phyloP scores from a whole-genome alignment of 1,140 invertebrate genomes.

The Galendromus occidentalis region DNA sequence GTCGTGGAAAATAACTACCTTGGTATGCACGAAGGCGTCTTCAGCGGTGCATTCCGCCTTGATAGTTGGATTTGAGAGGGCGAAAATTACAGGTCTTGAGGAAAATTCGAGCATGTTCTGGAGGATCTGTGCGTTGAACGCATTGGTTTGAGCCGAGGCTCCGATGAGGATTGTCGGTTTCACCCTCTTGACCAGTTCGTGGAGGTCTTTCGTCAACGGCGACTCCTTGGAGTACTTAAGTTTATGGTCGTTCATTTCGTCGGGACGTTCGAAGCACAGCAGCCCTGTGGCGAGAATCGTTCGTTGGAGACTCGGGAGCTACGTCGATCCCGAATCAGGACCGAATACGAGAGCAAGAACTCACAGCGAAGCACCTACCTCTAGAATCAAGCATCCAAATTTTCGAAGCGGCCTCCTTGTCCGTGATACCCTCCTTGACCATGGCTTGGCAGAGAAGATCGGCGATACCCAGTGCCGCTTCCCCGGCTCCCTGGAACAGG shows the following conservation, averaged over 20 bases:
- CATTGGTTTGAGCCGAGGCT: constrained; percentile 62
- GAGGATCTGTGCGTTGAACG: constrained; percentile 67
- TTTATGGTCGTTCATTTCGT: constrained; percentile 41
- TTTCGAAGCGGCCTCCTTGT: constrained; percentile 49
- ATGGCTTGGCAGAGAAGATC: constrained; percentile 63
- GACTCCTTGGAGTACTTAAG: constrained; percentile 60
- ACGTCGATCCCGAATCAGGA: background rate
- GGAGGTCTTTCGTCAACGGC: constrained; percentile 48
- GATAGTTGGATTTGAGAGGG: constrained; percentile 82
- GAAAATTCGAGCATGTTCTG: constrained; percentile 65
- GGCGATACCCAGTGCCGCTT: constrained; percentile 69
- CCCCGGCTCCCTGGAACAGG: constrained; percentile 75
- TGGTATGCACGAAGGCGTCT: constrained; percentile 61
- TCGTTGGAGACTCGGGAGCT: background rate
- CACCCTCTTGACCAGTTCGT: constrained; percentile 53
- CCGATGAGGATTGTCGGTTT: constrained; percentile 69
- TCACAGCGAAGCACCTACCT: constrained; percentile 24
- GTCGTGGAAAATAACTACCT: constrained; percentile 36
- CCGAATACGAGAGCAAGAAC: background rate
- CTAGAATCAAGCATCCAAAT: constrained; percentile 46
- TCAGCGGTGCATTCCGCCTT: constrained; percentile 93
- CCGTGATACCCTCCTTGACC: constrained; percentile 48
- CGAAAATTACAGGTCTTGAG: constrained; percentile 74
- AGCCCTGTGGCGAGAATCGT: background rate
- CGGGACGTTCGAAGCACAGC: constrained; percentile 14